phyloP scores from a whole-genome alignment of 1,140 invertebrate species.

The Meloidogyne exigua region DNA sequence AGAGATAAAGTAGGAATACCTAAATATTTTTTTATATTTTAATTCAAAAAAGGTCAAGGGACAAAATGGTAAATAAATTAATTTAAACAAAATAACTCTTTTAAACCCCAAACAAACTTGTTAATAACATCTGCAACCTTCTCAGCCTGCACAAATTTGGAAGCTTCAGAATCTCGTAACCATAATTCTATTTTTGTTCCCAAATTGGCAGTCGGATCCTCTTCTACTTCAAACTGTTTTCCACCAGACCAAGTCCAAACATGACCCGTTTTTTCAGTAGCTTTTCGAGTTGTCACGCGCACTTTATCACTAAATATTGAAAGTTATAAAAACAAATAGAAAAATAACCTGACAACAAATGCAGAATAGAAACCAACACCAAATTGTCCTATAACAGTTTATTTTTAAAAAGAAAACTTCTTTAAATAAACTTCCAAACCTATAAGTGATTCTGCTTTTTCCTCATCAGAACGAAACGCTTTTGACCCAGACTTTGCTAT shows the following conservation, averaged over 20 bases:
- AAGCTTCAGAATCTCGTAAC: constrained; percentile 78
- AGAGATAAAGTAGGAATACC: constrained; percentile 91
- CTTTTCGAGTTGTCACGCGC: constrained; percentile 79
- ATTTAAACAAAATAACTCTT: too few relatives aligned
- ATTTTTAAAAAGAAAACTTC: too few relatives aligned
- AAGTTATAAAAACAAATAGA: background rate
- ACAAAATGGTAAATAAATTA: too few relatives aligned
- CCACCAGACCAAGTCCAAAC: constrained; percentile 86
- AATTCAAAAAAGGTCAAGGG: background rate
- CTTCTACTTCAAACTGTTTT: constrained; percentile 83
- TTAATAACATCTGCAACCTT: constrained; percentile 81
- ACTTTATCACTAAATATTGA: constrained; percentile 72
- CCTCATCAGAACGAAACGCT: constrained; percentile 66
- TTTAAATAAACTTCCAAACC: too few relatives aligned
- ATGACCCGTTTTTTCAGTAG: constrained; percentile 70
- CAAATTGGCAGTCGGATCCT: constrained; percentile 77
- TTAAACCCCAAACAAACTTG: constrained; percentile 66
- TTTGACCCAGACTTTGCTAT: constrained; percentile 93
- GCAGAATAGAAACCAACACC: constrained; percentile 96
- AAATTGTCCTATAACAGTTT: constrained; percentile 76
- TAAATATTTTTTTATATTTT: background rate
- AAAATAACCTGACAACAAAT: constrained; percentile 81
- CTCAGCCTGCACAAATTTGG: constrained; percentile 82
- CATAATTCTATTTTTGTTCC: constrained; percentile 91
- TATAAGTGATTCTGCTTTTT: constrained; percentile 74